Evolutionary conservation across 2,113 vertebrate species (phyloP), one percentile per base, ranked within the genome.

Genomic region (Leucopsar rothschildi): DNA sequence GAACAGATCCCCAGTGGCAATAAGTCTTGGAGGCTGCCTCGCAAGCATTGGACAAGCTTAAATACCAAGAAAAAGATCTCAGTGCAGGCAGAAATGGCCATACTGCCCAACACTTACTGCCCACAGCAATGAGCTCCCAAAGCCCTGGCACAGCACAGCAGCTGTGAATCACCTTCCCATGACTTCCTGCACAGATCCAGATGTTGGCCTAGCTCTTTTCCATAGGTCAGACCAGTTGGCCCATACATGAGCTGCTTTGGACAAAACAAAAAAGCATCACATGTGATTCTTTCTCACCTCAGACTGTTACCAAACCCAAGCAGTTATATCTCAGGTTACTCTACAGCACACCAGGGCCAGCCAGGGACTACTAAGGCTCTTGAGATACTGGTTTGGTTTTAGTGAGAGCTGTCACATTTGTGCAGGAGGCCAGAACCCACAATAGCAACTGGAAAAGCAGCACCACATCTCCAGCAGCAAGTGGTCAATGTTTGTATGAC

Each of bases 151-250:
- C 31, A 5, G 60, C 68, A 81, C 40, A n/a, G 63, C 20, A 94
- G 66, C 59, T 72, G 42, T 91, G 90, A 96, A 77, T 95, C 95
- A 95, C 82, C 72, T 90, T 90, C 79, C 49, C 76, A 37, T 90
- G 94, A 96, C 77, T 92, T 6, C 20, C 53, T 44, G 64, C 55
- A 69, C 47, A 56, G 66, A 53, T 47, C 55, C 88, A 87, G 73
- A 57, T 86, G 60, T 70, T 68, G 56, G 60, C 76, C 42, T 56
- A 83, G 76, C 72, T 80, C 52, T 28, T 63, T 73, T 64, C 79
- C 68, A 44, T 52, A 71, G 56, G 40, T 69, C 76, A 95, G 23
- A 45, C 39, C 66, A 89, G 42, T 14, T 77, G 47, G 79, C 35
- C 56, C 64, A 33, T 10, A 29, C 0, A 0, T 9, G 42, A 73